Conservation (phyloP, 2,888 invertebrate genomes). For the Nephrotoma guestfalica region DNA sequence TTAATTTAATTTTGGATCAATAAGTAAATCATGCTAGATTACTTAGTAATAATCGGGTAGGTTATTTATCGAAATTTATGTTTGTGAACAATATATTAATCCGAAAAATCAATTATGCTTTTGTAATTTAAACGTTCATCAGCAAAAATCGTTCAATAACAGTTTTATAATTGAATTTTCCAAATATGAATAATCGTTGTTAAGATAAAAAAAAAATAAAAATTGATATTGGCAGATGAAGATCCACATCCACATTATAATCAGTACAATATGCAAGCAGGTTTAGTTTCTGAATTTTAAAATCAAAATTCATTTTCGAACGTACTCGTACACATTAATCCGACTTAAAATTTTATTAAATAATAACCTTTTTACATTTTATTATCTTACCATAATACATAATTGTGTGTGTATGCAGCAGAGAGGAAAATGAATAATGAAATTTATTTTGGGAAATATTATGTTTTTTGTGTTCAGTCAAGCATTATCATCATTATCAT, state of each 20-base stretch:
- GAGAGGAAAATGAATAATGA: not conserved
- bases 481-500: not conserved
- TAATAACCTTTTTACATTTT: not conserved
- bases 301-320: not conserved
- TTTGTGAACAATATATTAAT: not conserved
- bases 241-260: not conserved
- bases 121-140: not conserved
- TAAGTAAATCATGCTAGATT: too few relatives aligned
- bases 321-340: not conserved
- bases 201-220: not conserved
- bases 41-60: too few relatives aligned
- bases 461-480: not conserved
- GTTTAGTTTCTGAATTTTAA: not conserved
- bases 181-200: not conserved
- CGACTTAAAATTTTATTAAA: not conserved
- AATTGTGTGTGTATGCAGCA: not conserved
- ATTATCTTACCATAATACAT: not conserved
- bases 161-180: not conserved
- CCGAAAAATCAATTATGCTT: not conserved
- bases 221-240: not conserved
- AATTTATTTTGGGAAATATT: not conserved
- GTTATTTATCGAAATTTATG: too few relatives aligned
- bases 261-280: not conserved
- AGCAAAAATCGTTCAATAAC: not conserved
- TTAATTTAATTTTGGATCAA: too few relatives aligned